These are phyloP conservation scores for Rhynchopsitta pachyrhyncha DNA, from an alignment of 2,113 vertebrate species.

Conservation along the genomic window DNA sequence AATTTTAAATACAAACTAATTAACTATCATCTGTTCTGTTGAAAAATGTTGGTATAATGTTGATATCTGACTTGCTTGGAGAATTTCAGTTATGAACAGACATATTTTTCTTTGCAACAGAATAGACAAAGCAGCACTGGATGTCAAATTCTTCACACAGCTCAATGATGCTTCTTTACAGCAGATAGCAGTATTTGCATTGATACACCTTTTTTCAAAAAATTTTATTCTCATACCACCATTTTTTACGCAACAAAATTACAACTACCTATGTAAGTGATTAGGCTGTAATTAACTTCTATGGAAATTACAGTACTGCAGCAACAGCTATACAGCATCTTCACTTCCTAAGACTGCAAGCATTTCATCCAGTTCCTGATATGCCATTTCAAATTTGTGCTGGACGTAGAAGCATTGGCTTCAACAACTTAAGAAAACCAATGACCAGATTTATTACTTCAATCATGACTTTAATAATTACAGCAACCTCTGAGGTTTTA, in stretches of 20 bases:
- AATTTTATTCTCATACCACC: not conserved
- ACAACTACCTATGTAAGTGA: not conserved
- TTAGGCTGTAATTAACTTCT: not conserved
- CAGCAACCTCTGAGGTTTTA: not conserved
- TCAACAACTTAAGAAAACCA: not conserved
- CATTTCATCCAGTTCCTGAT: not conserved
- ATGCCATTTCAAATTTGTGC: not conserved
- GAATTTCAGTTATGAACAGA: constrained; percentile 60
- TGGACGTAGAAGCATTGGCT: not conserved
- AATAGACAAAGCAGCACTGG: not conserved
- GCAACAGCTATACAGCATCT: not conserved
- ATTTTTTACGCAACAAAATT: not conserved
- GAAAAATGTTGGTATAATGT: constrained; percentile 54
- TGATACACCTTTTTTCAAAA: not conserved
- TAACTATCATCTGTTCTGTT: constrained; percentile 52
- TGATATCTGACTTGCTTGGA: constrained; percentile 62
- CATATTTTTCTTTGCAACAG: constrained; percentile 24
- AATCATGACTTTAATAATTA: not conserved
- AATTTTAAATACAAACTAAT: constrained; percentile 68
- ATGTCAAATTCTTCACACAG: not conserved
- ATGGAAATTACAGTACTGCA: constrained; percentile 13
- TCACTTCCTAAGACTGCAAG: not conserved
- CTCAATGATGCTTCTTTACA: constrained; percentile 12
- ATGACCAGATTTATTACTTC: not conserved
- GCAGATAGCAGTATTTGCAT: not conserved